Conservation (phyloP, 2,888 invertebrate species). For the Drosophila kambysellisi region DNA sequence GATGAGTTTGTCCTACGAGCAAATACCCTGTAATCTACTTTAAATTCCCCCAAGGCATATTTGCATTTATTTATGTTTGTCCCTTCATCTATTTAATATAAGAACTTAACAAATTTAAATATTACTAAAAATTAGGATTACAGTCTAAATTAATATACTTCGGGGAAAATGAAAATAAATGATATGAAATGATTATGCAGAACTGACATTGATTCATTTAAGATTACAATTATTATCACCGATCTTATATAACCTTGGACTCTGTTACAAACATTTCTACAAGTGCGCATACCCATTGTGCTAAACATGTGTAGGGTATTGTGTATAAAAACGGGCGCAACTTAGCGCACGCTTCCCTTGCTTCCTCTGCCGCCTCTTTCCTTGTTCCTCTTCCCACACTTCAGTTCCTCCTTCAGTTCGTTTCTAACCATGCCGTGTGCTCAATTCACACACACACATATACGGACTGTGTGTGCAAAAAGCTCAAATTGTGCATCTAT, state of each 20-base stretch:
- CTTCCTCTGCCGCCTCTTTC: neutral
- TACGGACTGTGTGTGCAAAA: slow-evolving; percentile 41
- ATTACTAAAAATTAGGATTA: neutral
- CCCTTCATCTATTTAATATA: neutral
- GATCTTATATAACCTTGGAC: neutral
- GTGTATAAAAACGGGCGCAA: slow-evolving; percentile 54
- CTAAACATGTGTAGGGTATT: neutral
- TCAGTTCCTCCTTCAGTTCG: slow-evolving; percentile 45
- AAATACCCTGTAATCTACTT: neutral
- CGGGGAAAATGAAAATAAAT: neutral
- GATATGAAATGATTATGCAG: neutral
- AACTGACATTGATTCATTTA: neutral
- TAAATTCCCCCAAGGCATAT: neutral
- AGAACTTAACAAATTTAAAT: neutral
- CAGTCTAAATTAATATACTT: neutral
- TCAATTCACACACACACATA: slow-evolving; percentile 57
- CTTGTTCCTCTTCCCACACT: slow-evolving; percentile 33
- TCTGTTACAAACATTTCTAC: neutral
- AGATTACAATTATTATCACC: neutral
- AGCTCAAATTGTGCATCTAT: slow-evolving; percentile 62
- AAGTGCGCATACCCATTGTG: neutral
- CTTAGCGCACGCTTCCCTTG: slow-evolving; percentile 38
- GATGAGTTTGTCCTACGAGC: neutral
- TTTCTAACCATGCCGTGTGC: slow-evolving; percentile 70
- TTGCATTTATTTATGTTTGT: neutral